Evolutionary conservation across 2,113 vertebrate genomes (phyloP).

Genomic region (Oryzias celebensis): DNA sequence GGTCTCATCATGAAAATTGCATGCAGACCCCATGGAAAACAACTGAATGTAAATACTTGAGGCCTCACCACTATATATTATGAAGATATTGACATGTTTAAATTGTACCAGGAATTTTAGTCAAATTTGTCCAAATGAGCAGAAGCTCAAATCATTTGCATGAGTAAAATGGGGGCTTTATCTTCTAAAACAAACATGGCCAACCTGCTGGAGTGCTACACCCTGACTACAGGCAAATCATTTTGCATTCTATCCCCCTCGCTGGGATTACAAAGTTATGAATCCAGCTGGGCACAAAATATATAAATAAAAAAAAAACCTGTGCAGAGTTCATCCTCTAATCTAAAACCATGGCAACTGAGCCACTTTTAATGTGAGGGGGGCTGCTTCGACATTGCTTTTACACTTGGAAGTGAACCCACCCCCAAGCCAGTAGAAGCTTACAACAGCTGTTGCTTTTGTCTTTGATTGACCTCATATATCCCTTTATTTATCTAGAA

Average conservation of each 20-base stretch:
- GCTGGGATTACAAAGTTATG: conserved; percentile 18
- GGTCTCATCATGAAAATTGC: too few relatives aligned
- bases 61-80: too few relatives aligned
- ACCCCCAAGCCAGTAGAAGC: neutral
- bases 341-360: conserved; percentile 32
- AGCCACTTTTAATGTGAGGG: conserved; percentile 10
- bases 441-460: neutral
- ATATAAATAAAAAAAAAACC: neutral
- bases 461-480: conserved; percentile 21
- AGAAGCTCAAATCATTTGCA: neutral
- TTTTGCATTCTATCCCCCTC: neutral
- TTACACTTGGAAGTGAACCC: conserved; percentile 14
- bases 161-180: neutral
- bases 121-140: too few relatives aligned
- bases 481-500: conserved; percentile 12
- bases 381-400: conserved; percentile 9
- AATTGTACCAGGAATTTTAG: too few relatives aligned
- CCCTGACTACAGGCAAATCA: neutral
- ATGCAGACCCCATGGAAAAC: too few relatives aligned
- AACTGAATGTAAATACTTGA: too few relatives aligned
- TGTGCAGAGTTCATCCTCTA: conserved; percentile 15
- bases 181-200: neutral
- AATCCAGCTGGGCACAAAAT: conserved; percentile 16
- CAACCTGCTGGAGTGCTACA: neutral
- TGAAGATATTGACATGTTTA: too few relatives aligned